A percentile compares a stretch with the other conserved stretches of the same genome.
phyloP scores from a whole-genome alignment of 23 tunicate genomes.

The Styela clava region DNA sequence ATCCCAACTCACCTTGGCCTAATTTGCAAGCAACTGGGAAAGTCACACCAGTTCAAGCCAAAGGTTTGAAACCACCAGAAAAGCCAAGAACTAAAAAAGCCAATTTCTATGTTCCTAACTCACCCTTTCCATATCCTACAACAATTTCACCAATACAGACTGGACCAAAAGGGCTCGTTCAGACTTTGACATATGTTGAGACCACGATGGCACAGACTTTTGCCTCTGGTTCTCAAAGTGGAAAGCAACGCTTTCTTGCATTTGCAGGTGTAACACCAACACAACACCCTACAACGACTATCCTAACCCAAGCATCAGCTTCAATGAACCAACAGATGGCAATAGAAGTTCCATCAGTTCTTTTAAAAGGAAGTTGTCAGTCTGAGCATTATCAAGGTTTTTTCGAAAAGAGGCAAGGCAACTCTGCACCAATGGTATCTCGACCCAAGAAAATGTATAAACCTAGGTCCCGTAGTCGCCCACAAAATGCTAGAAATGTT shows the following conservation, averaged over 20 bases:
- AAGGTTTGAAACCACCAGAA: background rate
- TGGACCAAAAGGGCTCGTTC: background rate
- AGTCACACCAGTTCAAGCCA: background rate
- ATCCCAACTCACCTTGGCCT: conserved; percentile 15
- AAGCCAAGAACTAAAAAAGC: background rate
- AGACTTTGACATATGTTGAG: conserved; percentile 8
- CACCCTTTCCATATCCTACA: conserved; percentile 10
- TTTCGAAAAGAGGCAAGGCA: no score
- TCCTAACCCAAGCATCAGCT: background rate
- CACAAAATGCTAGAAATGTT: background rate
- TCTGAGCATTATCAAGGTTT: background rate
- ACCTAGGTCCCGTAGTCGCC: background rate
- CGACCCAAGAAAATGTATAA: background rate
- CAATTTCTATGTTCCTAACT: background rate
- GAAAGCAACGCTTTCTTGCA: background rate
- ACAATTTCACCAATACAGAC: background rate
- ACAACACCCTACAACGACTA: background rate
- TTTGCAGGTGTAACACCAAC: conserved; percentile 2
- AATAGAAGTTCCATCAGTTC: background rate
- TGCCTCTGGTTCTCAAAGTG: background rate
- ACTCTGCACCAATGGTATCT: background rate
- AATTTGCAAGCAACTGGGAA: background rate
- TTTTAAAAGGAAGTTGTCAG: conserved; percentile 23
- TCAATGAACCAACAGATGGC: background rate
- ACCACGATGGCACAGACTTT: background rate